Conservation (phyloP, 2,888 invertebrate species). For the Nudaria mundana region DNA sequence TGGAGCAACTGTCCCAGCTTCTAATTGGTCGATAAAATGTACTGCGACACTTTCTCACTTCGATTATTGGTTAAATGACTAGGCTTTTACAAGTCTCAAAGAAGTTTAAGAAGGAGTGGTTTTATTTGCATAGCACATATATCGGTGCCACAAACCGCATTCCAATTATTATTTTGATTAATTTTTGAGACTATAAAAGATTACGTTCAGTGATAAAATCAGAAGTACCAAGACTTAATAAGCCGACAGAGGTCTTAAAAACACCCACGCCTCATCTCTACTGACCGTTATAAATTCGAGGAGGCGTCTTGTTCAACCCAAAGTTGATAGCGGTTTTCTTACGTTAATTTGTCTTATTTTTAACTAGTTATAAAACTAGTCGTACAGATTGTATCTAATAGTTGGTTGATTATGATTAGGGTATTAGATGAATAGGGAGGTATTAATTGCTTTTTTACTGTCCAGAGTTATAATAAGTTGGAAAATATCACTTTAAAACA, state of each 20-base stretch:
- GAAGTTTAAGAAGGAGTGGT: too few species aligned
- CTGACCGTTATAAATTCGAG: conserved; percentile 13
- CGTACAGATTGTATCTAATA: conserved; percentile 10
- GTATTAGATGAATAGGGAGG: neutral
- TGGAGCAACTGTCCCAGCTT: conserved; percentile 17
- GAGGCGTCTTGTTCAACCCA: conserved; percentile 17
- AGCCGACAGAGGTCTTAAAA: neutral
- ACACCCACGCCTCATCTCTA: conserved; percentile 6
- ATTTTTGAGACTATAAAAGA: too few species aligned
- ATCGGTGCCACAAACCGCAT: too few species aligned
- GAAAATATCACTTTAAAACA: too few species aligned
- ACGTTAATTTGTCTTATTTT: conserved; percentile 27
- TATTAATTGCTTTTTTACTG: neutral
- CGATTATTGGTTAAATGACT: neutral
- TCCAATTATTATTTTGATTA: too few species aligned
- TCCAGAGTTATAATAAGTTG: too few species aligned
- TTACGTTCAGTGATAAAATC: conserved; percentile 1
- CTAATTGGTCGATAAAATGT: conserved; percentile 26
- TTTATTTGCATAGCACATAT: too few species aligned
- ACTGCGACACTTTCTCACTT: neutral
- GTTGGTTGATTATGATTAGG: conserved; percentile 3
- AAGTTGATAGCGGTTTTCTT: conserved; percentile 18
- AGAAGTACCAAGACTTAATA: conserved; percentile 6
- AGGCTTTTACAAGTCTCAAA: too few species aligned
- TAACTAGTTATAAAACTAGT: conserved; percentile 22